Conservation (phyloP, 2,113 vertebrate genomes). For the Lepisosteus oculatus region DNA sequence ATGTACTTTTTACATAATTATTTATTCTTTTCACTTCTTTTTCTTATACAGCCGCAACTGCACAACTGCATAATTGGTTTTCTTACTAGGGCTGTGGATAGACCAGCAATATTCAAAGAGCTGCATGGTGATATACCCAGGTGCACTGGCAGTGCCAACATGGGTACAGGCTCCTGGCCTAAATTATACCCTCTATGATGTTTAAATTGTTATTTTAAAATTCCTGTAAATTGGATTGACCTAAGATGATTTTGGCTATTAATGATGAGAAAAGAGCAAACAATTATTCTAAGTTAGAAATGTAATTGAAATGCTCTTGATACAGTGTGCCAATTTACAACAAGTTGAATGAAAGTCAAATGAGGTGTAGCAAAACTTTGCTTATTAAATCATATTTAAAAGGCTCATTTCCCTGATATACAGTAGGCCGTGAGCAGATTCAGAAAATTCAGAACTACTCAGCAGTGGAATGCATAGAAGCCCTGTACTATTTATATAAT, state of each 20-base stretch:
- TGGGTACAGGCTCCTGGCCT: no score
- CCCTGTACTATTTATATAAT: background rate
- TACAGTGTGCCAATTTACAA: background rate
- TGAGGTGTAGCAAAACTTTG: background rate
- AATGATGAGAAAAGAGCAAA: background rate
- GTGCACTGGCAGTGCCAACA: no score
- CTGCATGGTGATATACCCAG: no score
- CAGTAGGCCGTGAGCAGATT: background rate
- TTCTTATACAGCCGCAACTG: no score
- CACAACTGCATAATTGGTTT: no score
- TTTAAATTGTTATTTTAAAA: no score
- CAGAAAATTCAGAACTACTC: background rate
- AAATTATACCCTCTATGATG: no score
- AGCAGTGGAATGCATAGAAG: background rate
- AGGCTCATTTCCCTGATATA: background rate
- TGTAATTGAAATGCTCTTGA: background rate
- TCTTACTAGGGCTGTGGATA: no score
- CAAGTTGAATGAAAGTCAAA: constrained; percentile 1
- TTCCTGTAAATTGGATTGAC: background rate
- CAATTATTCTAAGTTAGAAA: background rate
- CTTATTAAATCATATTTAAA: background rate
- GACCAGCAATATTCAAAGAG: no score
- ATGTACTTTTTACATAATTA: no score
- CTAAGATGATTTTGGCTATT: background rate
- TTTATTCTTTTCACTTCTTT: no score